phyloP scores from a whole-genome alignment of 2,797 vertebrate genomes.

The Ficedula albicollis region DNA sequence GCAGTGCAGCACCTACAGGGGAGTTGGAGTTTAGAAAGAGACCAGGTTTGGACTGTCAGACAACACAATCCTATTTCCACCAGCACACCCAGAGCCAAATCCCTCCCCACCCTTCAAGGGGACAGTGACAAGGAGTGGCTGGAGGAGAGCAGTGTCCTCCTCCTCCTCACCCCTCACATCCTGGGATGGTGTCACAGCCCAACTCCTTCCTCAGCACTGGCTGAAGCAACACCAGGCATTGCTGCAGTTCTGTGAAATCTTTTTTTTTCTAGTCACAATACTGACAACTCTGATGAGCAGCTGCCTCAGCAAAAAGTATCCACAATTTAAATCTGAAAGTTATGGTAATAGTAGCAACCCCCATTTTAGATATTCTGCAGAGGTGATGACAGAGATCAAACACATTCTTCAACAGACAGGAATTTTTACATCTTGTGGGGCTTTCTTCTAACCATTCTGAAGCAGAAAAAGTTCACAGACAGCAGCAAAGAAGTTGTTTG shows the following conservation, averaged over 20 bases:
- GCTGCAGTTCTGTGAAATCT: not conserved
- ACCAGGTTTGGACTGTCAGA: not conserved
- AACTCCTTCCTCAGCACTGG: not conserved
- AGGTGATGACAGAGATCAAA: not conserved
- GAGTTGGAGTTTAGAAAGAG: not conserved
- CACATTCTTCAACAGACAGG: not conserved
- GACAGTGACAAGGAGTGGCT: not conserved
- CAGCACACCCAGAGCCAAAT: not conserved
- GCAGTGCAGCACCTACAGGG: conserved; percentile 90
- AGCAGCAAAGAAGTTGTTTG: not conserved
- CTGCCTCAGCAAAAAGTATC: not conserved
- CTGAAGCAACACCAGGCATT: not conserved
- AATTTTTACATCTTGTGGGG: not conserved
- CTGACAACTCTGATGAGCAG: not conserved
- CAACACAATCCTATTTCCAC: not conserved
- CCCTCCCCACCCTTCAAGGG: not conserved
- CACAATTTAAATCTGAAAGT: not conserved
- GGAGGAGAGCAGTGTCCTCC: not conserved
- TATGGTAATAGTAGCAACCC: not conserved
- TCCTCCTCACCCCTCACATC: not conserved
- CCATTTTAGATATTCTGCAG: not conserved
- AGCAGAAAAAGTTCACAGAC: not conserved
- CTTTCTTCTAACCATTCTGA: not conserved
- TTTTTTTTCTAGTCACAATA: not conserved
- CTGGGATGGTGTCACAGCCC: not conserved